Evolutionary conservation across 2,113 vertebrate species (phyloP).

Genomic region (Neodontobutis hainanensis): DNA sequence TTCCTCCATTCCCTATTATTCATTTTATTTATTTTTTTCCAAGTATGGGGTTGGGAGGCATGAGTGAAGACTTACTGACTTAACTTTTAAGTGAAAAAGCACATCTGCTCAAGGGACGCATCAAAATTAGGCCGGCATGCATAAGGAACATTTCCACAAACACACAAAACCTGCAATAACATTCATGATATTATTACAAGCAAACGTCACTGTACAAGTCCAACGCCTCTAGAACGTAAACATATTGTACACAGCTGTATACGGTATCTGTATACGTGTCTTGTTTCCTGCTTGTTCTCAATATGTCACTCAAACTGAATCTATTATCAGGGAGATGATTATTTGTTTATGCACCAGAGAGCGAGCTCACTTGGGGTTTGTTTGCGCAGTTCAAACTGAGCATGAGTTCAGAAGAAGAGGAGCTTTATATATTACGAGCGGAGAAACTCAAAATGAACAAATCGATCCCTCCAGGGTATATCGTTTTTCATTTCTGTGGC

Average conservation of each 20-base stretch:
- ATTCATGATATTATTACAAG: not conserved
- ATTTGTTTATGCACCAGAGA: conserved; percentile 5
- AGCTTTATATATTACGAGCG: not conserved
- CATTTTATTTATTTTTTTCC: no score
- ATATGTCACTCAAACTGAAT: conserved; percentile 1
- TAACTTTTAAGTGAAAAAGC: conserved; percentile 9
- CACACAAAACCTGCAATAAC: not conserved
- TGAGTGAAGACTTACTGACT: conserved; percentile 38
- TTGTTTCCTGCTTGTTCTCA: conserved; percentile 8
- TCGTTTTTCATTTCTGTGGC: not conserved
- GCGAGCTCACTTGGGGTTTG: not conserved
- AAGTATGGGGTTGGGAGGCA: not conserved
- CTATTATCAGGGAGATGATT: not conserved
- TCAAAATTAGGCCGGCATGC: not conserved
- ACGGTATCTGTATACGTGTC: not conserved
- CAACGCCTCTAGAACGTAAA: conserved; percentile 1
- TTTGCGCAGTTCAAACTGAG: not conserved
- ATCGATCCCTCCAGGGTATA: not conserved
- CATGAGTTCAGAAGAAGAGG: not conserved
- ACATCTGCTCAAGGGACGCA: not conserved
- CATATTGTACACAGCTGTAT: not conserved
- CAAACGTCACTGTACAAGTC: not conserved
- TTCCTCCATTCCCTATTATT: conserved; percentile 14
- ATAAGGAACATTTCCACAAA: not conserved
- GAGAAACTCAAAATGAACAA: not conserved